Evolutionary conservation across 2,797 vertebrate species (phyloP).

Genomic region (Rhinophrynus dorsalis): DNA sequence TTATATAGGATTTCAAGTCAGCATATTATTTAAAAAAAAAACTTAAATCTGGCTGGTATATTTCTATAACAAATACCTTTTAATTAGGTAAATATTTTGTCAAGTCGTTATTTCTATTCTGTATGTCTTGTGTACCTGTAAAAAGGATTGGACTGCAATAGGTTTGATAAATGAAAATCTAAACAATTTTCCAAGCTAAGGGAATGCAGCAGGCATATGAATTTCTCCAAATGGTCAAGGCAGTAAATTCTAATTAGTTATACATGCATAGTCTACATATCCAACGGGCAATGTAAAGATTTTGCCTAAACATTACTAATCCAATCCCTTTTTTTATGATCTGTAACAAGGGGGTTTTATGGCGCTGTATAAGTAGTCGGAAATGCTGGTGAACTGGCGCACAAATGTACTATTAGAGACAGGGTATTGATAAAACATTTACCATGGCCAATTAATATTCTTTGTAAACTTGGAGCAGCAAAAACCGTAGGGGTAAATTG

Average conservation of each 20-base stretch:
- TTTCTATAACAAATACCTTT: slow-evolving; percentile 21
- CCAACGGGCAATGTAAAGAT: slow-evolving; percentile 36
- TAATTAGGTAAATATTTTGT: slow-evolving; percentile 36
- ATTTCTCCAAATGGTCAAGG: slow-evolving; percentile 31
- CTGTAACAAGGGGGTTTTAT: slow-evolving; percentile 58
- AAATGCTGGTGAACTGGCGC: slow-evolving; percentile 32
- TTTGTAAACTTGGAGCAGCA: not conserved
- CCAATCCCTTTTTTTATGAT: slow-evolving; percentile 60
- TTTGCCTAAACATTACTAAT: slow-evolving; percentile 54
- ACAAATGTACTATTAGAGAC: slow-evolving; percentile 29
- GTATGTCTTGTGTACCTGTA: slow-evolving; percentile 26
- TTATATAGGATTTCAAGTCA: too few relatives aligned
- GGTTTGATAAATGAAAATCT: slow-evolving; percentile 8
- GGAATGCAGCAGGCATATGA: slow-evolving; percentile 7
- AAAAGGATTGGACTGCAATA: not conserved
- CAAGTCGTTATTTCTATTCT: slow-evolving; percentile 32
- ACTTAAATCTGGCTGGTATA: not conserved
- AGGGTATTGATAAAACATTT: not conserved
- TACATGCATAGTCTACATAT: slow-evolving; percentile 47
- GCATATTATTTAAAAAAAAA: too few relatives aligned
- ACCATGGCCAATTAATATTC: slow-evolving; percentile 9
- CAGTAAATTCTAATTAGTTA: slow-evolving; percentile 53
- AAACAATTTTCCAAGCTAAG: slow-evolving; percentile 2
- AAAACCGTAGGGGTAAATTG: not conserved
- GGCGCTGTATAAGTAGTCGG: slow-evolving; percentile 50